These are phyloP conservation scores for Thysanoteuthis rhombus DNA, from an alignment of 2,888 invertebrate species.

Conservation along the genomic window DNA sequence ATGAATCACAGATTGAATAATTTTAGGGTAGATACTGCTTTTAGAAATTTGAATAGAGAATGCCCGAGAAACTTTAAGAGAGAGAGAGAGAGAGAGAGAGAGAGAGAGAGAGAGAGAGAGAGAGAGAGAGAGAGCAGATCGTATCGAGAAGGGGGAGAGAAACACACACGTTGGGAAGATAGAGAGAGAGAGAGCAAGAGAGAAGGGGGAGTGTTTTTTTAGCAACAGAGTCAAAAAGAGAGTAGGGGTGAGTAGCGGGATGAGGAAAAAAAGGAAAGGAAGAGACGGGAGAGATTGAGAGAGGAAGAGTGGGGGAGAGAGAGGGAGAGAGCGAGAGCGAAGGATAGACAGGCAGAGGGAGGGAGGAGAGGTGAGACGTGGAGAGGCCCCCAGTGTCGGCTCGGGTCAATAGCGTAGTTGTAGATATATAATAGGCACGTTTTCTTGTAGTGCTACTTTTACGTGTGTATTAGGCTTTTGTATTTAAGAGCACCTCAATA, in stretches of 20 bases:
- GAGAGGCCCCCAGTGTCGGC: not conserved
- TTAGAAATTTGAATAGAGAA: not conserved
- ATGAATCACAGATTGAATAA: too few species aligned
- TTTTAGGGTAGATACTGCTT: too few species aligned
- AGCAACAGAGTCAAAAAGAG: too few species aligned
- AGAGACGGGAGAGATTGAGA: not conserved
- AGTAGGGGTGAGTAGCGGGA: too few species aligned
- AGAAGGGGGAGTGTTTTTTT: too few species aligned
- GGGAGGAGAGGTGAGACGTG: not conserved
- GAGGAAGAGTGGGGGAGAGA: not conserved
- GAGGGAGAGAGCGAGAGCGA: too few species aligned
- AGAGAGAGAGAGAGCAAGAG: too few species aligned
- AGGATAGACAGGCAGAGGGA: too few species aligned
- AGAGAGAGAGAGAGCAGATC: too few species aligned
- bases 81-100: not conserved
- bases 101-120: not conserved
- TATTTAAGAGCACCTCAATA: not conserved
- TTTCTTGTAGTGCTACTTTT: not conserved
- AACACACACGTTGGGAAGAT: too few species aligned
- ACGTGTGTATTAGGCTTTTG: not conserved
- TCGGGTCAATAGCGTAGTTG: not conserved
- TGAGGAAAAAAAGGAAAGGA: not conserved
- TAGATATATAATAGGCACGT: not conserved
- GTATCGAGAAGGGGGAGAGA: too few species aligned
- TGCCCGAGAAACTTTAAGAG: too few species aligned